Evolutionary conservation across 2,888 invertebrate species (phyloP).

Genomic region (Deilephila porcellus): DNA sequence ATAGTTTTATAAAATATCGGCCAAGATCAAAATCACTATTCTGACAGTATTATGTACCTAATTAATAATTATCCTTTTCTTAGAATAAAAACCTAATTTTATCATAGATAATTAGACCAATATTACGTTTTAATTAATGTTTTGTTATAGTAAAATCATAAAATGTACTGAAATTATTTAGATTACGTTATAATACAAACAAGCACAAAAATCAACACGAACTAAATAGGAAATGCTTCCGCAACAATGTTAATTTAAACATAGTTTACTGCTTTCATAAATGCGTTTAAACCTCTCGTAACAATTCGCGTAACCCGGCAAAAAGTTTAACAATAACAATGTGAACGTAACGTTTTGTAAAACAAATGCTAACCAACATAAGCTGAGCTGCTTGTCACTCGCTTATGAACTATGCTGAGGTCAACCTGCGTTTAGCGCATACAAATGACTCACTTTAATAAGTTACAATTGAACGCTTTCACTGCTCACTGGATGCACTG

Average conservation of each 20-base stretch:
- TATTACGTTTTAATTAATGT: no score
- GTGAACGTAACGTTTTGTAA: constrained; percentile 7
- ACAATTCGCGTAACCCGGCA: constrained; percentile 48
- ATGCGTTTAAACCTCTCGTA: constrained; percentile 41
- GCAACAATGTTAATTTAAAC: neutral
- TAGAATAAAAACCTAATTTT: no score
- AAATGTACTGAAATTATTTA: no score
- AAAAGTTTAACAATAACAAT: constrained; percentile 40
- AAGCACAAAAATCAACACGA: neutral
- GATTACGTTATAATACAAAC: no score
- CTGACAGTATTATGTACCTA: no score
- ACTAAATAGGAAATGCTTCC: neutral
- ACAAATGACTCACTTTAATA: constrained; percentile 48
- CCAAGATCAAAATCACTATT: no score
- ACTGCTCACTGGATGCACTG: constrained; percentile 53
- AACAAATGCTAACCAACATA: constrained; percentile 16
- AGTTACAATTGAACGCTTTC: constrained; percentile 53
- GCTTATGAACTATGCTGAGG: constrained; percentile 31
- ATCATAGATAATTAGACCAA: no score
- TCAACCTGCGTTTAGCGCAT: constrained; percentile 37
- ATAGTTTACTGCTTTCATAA: constrained; percentile 38
- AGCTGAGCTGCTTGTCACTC: constrained; percentile 9
- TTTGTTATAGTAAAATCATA: no score
- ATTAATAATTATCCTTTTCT: no score
- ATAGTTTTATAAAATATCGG: neutral